phyloP scores from a whole-genome alignment of 2,888 invertebrate species.

The Pterobdella sp. region DNA sequence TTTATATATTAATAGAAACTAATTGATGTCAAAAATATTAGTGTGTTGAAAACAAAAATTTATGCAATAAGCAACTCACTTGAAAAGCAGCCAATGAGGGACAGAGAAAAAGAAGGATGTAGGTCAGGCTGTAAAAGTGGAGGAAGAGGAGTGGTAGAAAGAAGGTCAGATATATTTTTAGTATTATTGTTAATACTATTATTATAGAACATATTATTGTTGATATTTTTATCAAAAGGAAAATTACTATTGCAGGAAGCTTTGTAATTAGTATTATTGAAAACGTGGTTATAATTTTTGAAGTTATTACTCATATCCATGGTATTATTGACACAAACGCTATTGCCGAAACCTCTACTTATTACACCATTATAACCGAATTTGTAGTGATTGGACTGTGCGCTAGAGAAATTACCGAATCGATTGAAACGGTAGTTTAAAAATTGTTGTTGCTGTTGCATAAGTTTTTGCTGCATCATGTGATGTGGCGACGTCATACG shows the following conservation, averaged over 20 bases:
- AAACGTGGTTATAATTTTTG: no score
- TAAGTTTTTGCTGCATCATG: no score
- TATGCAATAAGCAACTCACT: not conserved
- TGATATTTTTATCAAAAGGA: not conserved
- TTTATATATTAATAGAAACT: not conserved
- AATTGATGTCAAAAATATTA: not conserved
- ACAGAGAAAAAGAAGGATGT: not conserved
- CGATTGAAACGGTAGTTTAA: no score
- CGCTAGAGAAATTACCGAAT: no score
- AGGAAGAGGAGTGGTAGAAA: not conserved
- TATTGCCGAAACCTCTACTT: no score
- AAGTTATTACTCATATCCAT: no score
- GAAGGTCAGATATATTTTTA: not conserved
- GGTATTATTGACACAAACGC: no score
- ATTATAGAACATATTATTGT: not conserved
- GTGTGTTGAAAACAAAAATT: not conserved
- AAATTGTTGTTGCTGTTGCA: no score
- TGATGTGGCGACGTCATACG: no score
- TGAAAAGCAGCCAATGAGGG: not conserved
- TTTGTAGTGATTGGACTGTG: no score
- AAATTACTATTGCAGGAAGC: not conserved
- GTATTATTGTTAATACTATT: slow-evolving; percentile 1
- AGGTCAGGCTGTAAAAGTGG: not conserved
- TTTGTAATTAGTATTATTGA: no score
- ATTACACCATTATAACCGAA: no score